Evolutionary conservation across 1,140 invertebrate genomes (phyloP), one percentile per base, ranked within the genome.

Genomic region (Fragariocoptes setiger): DNA sequence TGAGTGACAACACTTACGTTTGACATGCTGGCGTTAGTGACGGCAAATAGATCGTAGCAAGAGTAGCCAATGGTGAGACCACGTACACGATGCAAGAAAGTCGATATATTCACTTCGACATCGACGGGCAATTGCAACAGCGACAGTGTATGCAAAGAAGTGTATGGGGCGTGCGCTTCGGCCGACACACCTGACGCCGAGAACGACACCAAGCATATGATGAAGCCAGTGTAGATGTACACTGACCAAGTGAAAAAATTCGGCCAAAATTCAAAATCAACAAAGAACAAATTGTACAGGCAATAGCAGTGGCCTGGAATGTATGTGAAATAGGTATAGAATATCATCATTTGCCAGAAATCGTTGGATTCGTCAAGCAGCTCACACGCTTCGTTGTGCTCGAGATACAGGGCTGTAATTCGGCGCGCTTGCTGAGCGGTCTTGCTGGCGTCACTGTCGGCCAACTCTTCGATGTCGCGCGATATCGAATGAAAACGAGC

Each of bases 31-130:
- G 46, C 40, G 39, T 47, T 47, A 2, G 46, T 47, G 3, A 47
- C 35, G 12, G 44, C 46, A 39, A 47, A 47, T 13, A 47, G 35
- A 43, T 47, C 46, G 15, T 45, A 37, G 38, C 46, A 47, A 3
- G 46, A 47, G 41, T 39, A 47, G 12, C 46, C 46, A 40, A 47
- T 47, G n/a, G 46, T 47, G 8, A 43, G 46, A 16, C 46, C 46
- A 25, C 46, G 36, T 21, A 47, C 46, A 18, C 46, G 44, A 36
- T 47, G 46, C 8, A 47, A 40, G 25, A 47, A 47, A 17, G 46
- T 47, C 3, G 46, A 45, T 46, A 47, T 43, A 21, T 47, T 47
- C 5, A 47, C 46, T 37, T 47, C 46, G 4, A 47, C 20, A 37
- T 47, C 46, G 22, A 47, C 42, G 4, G 46, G 46, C 22, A 47